Evolutionary conservation across 2,888 invertebrate genomes (phyloP).

Genomic region (Drosophila borealis): DNA sequence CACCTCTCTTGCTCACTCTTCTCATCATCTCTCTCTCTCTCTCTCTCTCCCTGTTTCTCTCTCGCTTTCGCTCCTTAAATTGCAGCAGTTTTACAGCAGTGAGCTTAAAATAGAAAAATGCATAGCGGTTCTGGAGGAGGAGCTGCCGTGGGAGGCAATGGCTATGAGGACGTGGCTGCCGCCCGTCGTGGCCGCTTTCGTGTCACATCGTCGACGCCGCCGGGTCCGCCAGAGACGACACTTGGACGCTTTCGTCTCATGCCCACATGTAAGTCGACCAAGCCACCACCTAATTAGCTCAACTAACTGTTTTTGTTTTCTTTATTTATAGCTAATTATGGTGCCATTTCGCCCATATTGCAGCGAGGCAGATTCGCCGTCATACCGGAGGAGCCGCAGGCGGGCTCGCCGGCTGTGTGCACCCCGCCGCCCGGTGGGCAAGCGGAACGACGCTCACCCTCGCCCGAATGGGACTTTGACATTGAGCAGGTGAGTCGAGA

Average conservation of each 20-base stretch:
- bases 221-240: slow-evolving; percentile 84
- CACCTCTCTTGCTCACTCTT: neutral
- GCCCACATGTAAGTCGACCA: slow-evolving; percentile 82
- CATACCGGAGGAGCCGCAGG: slow-evolving; percentile 85
- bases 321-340: slow-evolving; percentile 82
- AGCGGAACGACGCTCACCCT: slow-evolving; percentile 81
- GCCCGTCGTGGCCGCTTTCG: slow-evolving; percentile 86
- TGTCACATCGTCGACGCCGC: slow-evolving; percentile 85
- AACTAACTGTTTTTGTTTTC: slow-evolving; percentile 4
- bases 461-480: slow-evolving; percentile 85
- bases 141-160: slow-evolving; percentile 59
- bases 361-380: slow-evolving; percentile 85
- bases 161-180: slow-evolving; percentile 84
- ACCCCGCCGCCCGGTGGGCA: slow-evolving; percentile 73
- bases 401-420: slow-evolving; percentile 83
- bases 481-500: slow-evolving; percentile 82
- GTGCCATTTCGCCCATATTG: slow-evolving; percentile 84
- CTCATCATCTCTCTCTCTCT: neutral
- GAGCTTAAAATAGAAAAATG: slow-evolving; percentile 47
- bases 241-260: slow-evolving; percentile 85
- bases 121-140: slow-evolving; percentile 65
- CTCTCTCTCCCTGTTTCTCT: slow-evolving; percentile 2
- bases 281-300: slow-evolving; percentile 8
- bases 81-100: slow-evolving; percentile 32
- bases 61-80: neutral